These are phyloP conservation scores for Chamaedrilus cognettii DNA, from an alignment of 2,888 invertebrate species.

Conservation along the genomic window DNA sequence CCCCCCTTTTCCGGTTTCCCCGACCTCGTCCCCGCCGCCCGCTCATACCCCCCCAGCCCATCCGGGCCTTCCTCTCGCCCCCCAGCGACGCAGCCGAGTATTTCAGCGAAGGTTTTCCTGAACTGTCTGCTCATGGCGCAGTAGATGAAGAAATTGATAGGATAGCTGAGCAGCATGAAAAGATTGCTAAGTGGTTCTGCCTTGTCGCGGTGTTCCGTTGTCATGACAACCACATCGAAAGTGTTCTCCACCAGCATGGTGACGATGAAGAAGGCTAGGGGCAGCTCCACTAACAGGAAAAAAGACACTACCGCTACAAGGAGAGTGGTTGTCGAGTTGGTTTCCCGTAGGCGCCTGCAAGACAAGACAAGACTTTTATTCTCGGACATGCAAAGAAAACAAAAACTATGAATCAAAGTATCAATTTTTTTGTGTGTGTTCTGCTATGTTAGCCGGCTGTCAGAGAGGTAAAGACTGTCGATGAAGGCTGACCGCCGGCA, in stretches of 20 bases:
- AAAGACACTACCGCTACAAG: conserved; percentile 54
- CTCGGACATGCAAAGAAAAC: too few relatives aligned
- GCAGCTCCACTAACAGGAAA: conserved; percentile 62
- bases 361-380: conserved; percentile 61
- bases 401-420: too few relatives aligned
- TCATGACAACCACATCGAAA: conserved; percentile 23
- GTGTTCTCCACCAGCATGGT: conserved; percentile 72
- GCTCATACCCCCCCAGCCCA: too few relatives aligned
- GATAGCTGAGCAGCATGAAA: conserved; percentile 87
- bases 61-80: too few relatives aligned
- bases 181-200: conserved; percentile 75
- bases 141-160: conserved; percentile 92
- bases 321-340: conserved; percentile 51
- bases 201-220: conserved; percentile 12
- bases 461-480: too few relatives aligned
- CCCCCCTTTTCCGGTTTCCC: background rate
- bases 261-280: conserved; percentile 61
- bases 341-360: conserved; percentile 53
- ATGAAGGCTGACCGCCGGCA: too few relatives aligned
- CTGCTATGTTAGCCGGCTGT: too few relatives aligned
- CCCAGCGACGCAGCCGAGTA: conserved; percentile 45
- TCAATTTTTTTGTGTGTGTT: too few relatives aligned
- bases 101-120: conserved; percentile 84
- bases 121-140: conserved; percentile 95
- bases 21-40: background rate